These are phyloP conservation scores for Piaya cayana DNA, from an alignment of 2,113 vertebrate species.

Conservation along the genomic window DNA sequence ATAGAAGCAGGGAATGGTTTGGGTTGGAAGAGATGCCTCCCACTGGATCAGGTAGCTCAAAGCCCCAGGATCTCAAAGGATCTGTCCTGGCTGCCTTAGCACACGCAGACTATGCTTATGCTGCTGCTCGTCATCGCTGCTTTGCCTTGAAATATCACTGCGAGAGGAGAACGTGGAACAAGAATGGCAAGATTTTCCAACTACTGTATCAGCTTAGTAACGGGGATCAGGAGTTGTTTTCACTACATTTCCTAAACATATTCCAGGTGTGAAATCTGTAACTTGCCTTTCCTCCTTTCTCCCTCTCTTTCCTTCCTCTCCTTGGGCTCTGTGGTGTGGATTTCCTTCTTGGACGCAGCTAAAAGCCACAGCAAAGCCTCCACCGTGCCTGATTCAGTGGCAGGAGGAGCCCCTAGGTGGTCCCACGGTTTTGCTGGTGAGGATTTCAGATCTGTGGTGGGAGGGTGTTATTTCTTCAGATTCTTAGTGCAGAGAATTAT, in stretches of 20 bases:
- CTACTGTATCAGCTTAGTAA: background rate
- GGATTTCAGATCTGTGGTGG: fast-evolving
- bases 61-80: background rate
- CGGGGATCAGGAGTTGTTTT: conserved; percentile 12
- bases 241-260: conserved; percentile 31
- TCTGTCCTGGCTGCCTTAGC: background rate
- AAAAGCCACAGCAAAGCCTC: background rate
- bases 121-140: background rate
- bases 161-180: fast-evolving
- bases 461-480: background rate
- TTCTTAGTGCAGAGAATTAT: background rate
- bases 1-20: no score
- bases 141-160: background rate
- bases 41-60: no score
- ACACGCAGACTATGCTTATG: background rate
- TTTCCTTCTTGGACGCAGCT: background rate
- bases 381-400: fast-evolving
- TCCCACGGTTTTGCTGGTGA: fast-evolving
- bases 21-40: no score
- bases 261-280: conserved; percentile 32
- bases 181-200: background rate
- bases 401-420: background rate
- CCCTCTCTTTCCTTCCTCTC: background rate
- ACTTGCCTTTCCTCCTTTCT: background rate
- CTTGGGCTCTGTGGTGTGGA: background rate